phyloP scores from a whole-genome alignment of 2,113 vertebrate genomes.

The Anarhynchus alexandrinus region DNA sequence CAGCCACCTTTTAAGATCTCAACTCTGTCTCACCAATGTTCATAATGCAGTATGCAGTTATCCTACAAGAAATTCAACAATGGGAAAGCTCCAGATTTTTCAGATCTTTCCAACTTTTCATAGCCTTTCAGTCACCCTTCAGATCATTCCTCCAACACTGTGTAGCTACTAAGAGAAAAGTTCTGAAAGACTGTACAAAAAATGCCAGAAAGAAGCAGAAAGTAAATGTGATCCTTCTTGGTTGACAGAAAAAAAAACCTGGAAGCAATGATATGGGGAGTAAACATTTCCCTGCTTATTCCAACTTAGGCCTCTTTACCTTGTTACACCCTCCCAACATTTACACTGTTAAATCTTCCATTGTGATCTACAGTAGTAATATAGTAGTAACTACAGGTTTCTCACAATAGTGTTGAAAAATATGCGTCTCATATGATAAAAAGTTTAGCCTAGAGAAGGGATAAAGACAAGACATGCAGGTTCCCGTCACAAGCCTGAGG shows the following conservation, averaged over 20 bases:
- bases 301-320: background rate
- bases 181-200: background rate
- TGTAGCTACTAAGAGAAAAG: background rate
- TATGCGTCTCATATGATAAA: background rate
- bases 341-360: background rate
- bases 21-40: background rate
- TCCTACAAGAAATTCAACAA: background rate
- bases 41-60: background rate
- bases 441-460: background rate
- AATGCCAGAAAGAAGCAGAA: background rate
- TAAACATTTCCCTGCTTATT: background rate
- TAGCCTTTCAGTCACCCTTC: background rate
- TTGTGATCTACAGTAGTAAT: background rate
- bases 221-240: background rate
- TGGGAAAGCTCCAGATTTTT: background rate
- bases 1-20: background rate
- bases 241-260: background rate
- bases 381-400: background rate
- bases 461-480: background rate
- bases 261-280: background rate
- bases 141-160: background rate
- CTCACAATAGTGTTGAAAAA: background rate
- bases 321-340: background rate
- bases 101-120: background rate
- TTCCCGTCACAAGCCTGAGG: background rate